Base-by-base conservation (phyloP, 1,140 invertebrate species). In the Oppia nitens region DNA sequence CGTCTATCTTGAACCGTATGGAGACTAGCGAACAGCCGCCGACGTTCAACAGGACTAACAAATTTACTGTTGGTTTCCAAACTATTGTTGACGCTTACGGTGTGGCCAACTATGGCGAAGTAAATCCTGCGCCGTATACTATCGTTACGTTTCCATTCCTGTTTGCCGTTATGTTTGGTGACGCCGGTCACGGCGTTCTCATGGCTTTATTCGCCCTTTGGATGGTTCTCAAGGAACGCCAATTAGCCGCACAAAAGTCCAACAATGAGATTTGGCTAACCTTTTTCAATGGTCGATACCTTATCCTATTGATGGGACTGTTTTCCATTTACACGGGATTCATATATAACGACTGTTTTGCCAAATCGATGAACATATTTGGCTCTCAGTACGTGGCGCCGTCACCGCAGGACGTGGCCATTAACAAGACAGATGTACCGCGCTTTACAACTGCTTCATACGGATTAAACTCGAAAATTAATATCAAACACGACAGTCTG, bases 91-190 rank as follows among this genome's bases (percentile, higher is more conserved):
- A 98, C 72, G 80, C 92, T 0, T 98, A 97, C 68, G 94, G 93
- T 57, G 81, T 98, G 28, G 90, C 93, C 47, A 83, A 81, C 3
- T 98, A 97, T 70, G 77, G 89, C 57, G 94, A 98, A 75, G 83
- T 89, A 57, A 96, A 96, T 77, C 91, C 94, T 69, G 86, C 87
- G 52, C 77, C 88, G 0, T 96, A 88, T 71, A 91, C 90, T 0
- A 89, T 89, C 67, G 89, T 97, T 57, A 93, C 89, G 0, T 98
- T 97, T 73, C 94, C 94, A 26, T 98, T 97, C 75, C 72, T 97
- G 47, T 98, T 98, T 73, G 71, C 85, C 51, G 81, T 96, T 65
- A 97, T 97, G 94, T 97, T 98, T 73, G 93, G 93, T 47, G 93
- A 61, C 27, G 50, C 51, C 20, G 59, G 55, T 23, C 17, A 61